A percentile compares a stretch with the other conserved stretches of the same genome.
Evolutionary conservation across 92 coral and sea anemone species (phyloP).

Genomic region (Chrysogorgia sp.): DNA sequence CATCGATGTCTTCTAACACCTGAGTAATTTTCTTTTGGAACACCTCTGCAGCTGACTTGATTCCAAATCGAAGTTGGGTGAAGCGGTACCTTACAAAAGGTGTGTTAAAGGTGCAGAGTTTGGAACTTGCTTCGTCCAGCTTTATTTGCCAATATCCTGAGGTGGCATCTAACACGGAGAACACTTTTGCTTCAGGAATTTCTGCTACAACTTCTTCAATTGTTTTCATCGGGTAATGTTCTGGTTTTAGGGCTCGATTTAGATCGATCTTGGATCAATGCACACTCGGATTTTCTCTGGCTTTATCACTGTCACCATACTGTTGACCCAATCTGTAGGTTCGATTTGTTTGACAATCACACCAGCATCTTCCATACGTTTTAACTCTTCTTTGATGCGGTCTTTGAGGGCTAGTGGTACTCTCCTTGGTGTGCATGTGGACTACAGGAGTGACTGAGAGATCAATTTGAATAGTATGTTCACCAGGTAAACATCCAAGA

Average conservation of each 20-base stretch:
- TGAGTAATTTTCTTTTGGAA: constrained; percentile 16
- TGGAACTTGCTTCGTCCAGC: constrained; percentile 47
- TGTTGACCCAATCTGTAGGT: constrained; percentile 63
- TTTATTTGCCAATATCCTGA: constrained; percentile 64
- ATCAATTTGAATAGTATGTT: too few relatives aligned
- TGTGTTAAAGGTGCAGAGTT: constrained; percentile 45
- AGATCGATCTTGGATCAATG: constrained; percentile 18
- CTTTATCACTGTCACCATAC: constrained; percentile 64
- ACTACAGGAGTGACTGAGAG: too few relatives aligned
- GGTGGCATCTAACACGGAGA: constrained; percentile 58
- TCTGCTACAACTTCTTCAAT: constrained; percentile 22
- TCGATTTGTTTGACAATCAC: constrained; percentile 54
- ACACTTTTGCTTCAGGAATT: constrained; percentile 16
- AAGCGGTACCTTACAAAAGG: constrained; percentile 43
- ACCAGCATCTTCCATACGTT: constrained; percentile 29
- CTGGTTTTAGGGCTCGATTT: constrained; percentile 12
- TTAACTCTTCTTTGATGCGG: constrained; percentile 43
- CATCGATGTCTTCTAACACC: constrained; percentile 33
- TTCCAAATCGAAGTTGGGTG: constrained; percentile 47
- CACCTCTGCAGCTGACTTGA: constrained; percentile 14
- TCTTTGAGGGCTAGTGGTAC: too few relatives aligned
- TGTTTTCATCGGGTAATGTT: constrained; percentile 23
- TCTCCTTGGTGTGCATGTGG: too few relatives aligned
- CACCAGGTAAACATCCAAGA: too few relatives aligned
- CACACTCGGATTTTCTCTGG: constrained; percentile 61